These are phyloP conservation scores for Ceyx erithaca DNA, from an alignment of 2,797 vertebrate genomes.

Conservation along the genomic window DNA sequence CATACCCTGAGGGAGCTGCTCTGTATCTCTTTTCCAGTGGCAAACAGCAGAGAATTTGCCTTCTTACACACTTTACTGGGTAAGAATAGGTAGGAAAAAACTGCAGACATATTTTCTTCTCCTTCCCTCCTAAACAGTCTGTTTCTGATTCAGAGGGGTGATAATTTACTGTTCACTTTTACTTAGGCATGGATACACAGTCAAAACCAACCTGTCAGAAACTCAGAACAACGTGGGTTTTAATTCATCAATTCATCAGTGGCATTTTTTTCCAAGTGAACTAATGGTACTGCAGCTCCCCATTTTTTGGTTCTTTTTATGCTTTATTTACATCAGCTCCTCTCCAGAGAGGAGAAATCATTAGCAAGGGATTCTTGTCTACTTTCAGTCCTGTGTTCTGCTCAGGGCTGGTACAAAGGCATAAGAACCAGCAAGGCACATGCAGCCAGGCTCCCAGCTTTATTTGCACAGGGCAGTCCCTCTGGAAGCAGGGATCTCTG, in stretches of 20 bases:
- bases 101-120: not conserved
- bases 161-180: not conserved
- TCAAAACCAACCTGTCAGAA: not conserved
- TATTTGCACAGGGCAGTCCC: not conserved
- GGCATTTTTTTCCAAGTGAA: not conserved
- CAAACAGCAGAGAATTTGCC: not conserved
- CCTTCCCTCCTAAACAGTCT: not conserved
- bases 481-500: not conserved
- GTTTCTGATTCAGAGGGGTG: not conserved
- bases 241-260: not conserved
- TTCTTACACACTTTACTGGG: not conserved
- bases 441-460: rapidly evolving
- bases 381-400: not conserved
- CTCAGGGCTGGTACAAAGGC: not conserved
- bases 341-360: not conserved
- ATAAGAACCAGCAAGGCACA: not conserved
- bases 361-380: not conserved
- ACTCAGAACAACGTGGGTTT: not conserved
- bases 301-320: not conserved
- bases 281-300: not conserved
- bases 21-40: not conserved
- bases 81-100: not conserved
- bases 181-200: not conserved
- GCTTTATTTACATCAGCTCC: not conserved
- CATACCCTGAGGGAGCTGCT: not conserved